Evolutionary conservation across 2,113 vertebrate species (phyloP), one percentile per base, ranked within the genome.

Genomic region (Illadopsis cleaveri): DNA sequence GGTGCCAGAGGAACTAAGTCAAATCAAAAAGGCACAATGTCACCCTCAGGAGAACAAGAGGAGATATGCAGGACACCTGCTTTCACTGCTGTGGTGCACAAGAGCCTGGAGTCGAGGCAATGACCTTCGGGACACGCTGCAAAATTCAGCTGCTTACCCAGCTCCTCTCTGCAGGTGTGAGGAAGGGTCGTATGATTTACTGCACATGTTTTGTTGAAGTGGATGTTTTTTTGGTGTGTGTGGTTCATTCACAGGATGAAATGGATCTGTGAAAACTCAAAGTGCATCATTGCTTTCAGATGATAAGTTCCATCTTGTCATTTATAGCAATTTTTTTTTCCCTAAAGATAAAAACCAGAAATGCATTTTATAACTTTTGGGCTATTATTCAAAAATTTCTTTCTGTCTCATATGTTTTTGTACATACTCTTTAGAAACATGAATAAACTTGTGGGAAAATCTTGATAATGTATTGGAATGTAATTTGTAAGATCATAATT

Each of bases 141-240:
- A 61, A 58, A 53, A 30, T 54, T 66, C 66, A 60, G 0, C 76
- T 90, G 88, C 88, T 95, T 78, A 86, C 28, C 71, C 65, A 57
- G 18, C 61, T 82, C 93, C 72, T 94, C 77, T 84, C 71, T 88
- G 92, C 96, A 96, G 94, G 79, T 95, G 93, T 88, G 72, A 91
- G 71, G 51, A 86, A 96, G 88, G 82, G 88, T 92, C 21, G 0
- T 82, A 31, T 35, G 58, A 82, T 77, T 87, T 85, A 90, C 25
- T 57, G 84, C 15, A 3, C 13, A 2, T 3, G 10, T 77, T 97
- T 88, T 93, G 70, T 83, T 80, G 70, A 85, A 82, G 62, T 8
- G 83, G 47, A 22, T 66, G 9, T 21, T 44, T 81, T 93, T 94
- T 86, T 73, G 33, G 21, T 40, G 56, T 30, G 15, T 40, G 38